A percentile compares a stretch with the other conserved stretches of the same genome.
Evolutionary conservation across 2,113 vertebrate genomes (phyloP).

Genomic region (Salvelinus namaycush): DNA sequence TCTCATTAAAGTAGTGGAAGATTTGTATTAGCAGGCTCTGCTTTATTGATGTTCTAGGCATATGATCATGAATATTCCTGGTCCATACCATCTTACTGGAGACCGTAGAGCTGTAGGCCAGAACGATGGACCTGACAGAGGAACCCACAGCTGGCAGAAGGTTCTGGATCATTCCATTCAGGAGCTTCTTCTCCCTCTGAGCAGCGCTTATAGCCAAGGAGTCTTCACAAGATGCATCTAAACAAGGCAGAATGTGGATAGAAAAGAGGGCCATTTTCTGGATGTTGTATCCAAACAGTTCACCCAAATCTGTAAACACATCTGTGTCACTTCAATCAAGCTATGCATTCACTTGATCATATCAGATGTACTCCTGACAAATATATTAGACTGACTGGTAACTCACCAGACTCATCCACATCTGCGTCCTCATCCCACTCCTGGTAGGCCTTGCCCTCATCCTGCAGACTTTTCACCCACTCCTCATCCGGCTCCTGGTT

Average conservation of each 20-base stretch:
- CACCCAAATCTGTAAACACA: no score
- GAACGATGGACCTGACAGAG: conserved; percentile 87
- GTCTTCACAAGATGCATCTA: conserved; percentile 82
- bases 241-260: conserved; percentile 32
- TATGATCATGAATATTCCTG: background rate
- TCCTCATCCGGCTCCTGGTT: conserved; percentile 89
- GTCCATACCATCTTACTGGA: conserved; percentile 94
- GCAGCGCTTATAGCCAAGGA: conserved; percentile 81
- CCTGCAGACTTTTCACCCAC: conserved; percentile 86
- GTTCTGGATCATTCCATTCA: conserved; percentile 90
- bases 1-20: background rate
- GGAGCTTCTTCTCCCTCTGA: conserved; percentile 87
- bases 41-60: no score
- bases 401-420: conserved; percentile 91
- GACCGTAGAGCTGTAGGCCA: conserved; percentile 91
- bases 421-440: conserved; percentile 98
- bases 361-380: background rate
- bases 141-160: conserved; percentile 86
- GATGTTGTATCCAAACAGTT: background rate
- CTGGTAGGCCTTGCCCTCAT: conserved; percentile 89
- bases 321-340: no score
- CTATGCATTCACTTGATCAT: no score
- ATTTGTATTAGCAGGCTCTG: background rate
- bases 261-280: background rate
- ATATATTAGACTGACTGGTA: no score